Conservation (phyloP, 2,113 vertebrate species). For the Polypterus senegalus region DNA sequence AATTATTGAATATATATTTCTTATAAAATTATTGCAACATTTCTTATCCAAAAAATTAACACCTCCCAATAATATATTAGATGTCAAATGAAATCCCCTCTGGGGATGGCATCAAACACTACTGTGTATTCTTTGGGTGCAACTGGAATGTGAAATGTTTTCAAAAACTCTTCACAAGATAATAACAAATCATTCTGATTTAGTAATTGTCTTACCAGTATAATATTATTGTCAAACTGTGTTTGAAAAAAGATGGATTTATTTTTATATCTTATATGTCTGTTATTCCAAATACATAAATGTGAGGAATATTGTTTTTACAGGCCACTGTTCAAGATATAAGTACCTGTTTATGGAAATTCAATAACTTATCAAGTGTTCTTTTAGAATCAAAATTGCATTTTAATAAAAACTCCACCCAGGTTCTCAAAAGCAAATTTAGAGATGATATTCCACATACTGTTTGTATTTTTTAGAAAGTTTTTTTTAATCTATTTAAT, state of each 20-base stretch:
- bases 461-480: too few relatives aligned
- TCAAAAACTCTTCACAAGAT: neutral
- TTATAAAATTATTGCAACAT: too few relatives aligned
- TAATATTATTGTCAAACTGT: neutral
- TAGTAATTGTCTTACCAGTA: neutral
- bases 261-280: slow-evolving; percentile 1
- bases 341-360: too few relatives aligned
- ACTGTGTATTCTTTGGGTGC: neutral
- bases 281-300: slow-evolving; percentile 2
- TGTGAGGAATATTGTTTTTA: neutral
- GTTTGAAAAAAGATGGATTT: neutral
- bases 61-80: too few relatives aligned
- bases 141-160: neutral
- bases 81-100: neutral
- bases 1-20: too few relatives aligned
- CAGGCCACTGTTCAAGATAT: neutral
- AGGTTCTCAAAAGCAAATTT: too few relatives aligned
- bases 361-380: too few relatives aligned
- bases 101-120: neutral
- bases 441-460: too few relatives aligned
- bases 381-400: too few relatives aligned
- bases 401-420: too few relatives aligned
- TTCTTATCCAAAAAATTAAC: too few relatives aligned
- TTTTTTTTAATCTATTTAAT: too few relatives aligned
- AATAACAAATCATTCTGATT: neutral